Conservation (phyloP, 2,888 invertebrate genomes). For the Hybos culiciformis region DNA sequence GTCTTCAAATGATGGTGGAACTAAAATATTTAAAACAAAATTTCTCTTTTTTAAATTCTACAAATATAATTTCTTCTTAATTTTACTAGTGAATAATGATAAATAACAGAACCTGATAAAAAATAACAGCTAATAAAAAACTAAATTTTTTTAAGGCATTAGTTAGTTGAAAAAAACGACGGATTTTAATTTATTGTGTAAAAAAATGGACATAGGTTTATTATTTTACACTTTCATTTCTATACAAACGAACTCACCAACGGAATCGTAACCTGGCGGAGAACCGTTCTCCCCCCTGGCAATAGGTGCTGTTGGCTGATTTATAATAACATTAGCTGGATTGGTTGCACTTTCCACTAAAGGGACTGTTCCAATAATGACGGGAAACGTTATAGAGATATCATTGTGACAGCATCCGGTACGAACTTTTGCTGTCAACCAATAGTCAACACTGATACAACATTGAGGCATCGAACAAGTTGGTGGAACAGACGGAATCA, state of each 20-base stretch:
- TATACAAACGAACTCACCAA: neutral
- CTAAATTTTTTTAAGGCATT: too few relatives aligned
- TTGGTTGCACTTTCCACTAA: constrained; percentile 9
- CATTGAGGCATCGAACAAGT: constrained; percentile 40
- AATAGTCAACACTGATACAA: constrained; percentile 27
- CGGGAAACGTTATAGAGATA: constrained; percentile 24
- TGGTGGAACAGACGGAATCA: constrained; percentile 54
- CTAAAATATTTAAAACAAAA: constrained; percentile 8
- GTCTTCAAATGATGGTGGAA: constrained; percentile 12
- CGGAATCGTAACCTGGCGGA: neutral
- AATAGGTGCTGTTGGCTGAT: constrained; percentile 5
- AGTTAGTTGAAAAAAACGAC: too few relatives aligned
- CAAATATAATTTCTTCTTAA: too few relatives aligned
- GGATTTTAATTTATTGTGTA: too few relatives aligned
- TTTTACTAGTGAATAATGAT: too few relatives aligned
- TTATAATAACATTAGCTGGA: constrained; percentile 2
- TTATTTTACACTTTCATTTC: neutral
- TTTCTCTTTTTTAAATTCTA: neutral
- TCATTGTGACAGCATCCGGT: constrained; percentile 28
- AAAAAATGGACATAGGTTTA: too few relatives aligned
- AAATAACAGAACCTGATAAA: too few relatives aligned
- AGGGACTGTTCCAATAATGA: constrained; percentile 26
- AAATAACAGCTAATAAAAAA: too few relatives aligned
- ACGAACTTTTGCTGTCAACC: constrained; percentile 24
- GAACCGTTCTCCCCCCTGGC: neutral